A percentile compares a stretch with the other conserved stretches of the same genome.
Evolutionary conservation across 2,888 invertebrate genomes (phyloP).

Genomic region (Drosophila affinis): DNA sequence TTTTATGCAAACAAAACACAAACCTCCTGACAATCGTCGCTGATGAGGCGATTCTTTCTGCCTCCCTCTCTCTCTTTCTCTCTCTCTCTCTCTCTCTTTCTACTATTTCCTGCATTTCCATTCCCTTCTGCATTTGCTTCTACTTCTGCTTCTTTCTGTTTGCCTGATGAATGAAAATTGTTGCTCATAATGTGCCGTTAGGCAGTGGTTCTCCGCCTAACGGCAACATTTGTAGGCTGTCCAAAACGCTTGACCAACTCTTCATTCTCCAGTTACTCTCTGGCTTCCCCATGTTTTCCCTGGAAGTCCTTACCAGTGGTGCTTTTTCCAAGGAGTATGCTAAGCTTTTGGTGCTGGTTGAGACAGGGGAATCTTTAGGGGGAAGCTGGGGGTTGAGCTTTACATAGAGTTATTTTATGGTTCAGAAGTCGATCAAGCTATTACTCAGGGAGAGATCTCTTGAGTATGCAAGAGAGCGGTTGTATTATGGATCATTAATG

Average conservation of each 20-base stretch:
- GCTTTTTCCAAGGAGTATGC: neutral
- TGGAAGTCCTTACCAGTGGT: neutral
- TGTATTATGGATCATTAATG: too few relatives aligned
- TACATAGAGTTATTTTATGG: too few relatives aligned
- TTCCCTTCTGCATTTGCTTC: neutral
- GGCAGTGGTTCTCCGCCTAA: slow-evolving; percentile 44
- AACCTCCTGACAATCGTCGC: slow-evolving; percentile 63
- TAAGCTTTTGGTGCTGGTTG: neutral
- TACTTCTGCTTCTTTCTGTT: neutral
- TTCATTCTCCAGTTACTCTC: slow-evolving; percentile 28
- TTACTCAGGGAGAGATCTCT: too few relatives aligned
- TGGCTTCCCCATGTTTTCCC: neutral
- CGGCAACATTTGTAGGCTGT: slow-evolving; percentile 73
- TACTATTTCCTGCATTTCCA: neutral
- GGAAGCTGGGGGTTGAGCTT: too few relatives aligned
- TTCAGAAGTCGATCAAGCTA: too few relatives aligned
- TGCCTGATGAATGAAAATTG: slow-evolving; percentile 63
- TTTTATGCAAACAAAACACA: slow-evolving; percentile 82
- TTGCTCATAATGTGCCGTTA: slow-evolving; percentile 64
- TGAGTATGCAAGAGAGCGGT: too few relatives aligned
- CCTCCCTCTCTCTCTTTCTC: neutral
- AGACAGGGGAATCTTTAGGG: neutral
- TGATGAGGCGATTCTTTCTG: slow-evolving; percentile 52
- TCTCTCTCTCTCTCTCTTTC: neutral
- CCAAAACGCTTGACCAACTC: slow-evolving; percentile 49